These are phyloP conservation scores for Carapus acus DNA, from an alignment of 2,797 vertebrate species.

Conservation along the genomic window DNA sequence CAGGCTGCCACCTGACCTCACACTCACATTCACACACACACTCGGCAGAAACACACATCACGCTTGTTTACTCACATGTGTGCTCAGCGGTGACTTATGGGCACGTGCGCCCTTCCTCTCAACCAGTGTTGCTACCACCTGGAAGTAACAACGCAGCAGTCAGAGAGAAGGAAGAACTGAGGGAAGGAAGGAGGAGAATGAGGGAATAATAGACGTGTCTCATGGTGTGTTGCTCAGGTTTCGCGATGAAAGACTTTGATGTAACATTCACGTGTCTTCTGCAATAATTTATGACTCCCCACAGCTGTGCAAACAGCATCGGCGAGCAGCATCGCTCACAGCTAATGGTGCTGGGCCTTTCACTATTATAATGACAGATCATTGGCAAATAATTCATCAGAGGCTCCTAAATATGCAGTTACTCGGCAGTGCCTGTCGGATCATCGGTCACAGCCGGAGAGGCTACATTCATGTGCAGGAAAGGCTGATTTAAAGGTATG, in stretches of 20 bases:
- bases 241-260: slow-evolving; percentile 54
- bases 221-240: too few species aligned
- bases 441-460: slow-evolving; percentile 51
- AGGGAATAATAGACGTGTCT: too few species aligned
- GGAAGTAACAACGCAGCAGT: too few species aligned
- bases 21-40: too few species aligned
- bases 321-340: slow-evolving; percentile 60
- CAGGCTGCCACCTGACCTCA: too few species aligned
- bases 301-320: slow-evolving; percentile 65
- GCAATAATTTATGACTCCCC: slow-evolving; percentile 60
- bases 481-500: slow-evolving; percentile 27
- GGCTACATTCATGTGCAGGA: slow-evolving; percentile 10
- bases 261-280: slow-evolving; percentile 11
- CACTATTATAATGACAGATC: slow-evolving; percentile 53
- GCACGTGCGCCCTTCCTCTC: too few species aligned
- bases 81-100: too few species aligned
- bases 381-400: slow-evolving; percentile 62
- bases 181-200: too few species aligned
- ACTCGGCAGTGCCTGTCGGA: slow-evolving; percentile 51
- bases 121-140: too few species aligned
- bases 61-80: too few species aligned
- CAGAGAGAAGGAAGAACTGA: too few species aligned
- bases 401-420: slow-evolving; percentile 66
- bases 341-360: slow-evolving; percentile 47
- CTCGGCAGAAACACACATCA: too few species aligned